phyloP scores from a whole-genome alignment of 2,797 vertebrate species.

The Chelmon rostratus region DNA sequence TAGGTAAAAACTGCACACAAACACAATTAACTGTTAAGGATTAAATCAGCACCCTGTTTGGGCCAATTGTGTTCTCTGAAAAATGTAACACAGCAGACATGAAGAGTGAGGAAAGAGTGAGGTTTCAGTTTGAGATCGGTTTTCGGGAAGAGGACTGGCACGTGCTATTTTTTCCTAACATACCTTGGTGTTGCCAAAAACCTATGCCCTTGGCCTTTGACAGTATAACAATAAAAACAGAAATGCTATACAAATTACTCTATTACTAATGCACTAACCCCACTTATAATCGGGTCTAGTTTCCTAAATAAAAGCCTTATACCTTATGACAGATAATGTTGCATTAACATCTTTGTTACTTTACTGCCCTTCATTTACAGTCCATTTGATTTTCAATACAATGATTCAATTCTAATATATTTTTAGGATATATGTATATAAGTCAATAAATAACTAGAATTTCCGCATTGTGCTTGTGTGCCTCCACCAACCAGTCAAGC shows the following conservation, averaged over 20 bases:
- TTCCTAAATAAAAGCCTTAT: neutral
- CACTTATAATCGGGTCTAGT: neutral
- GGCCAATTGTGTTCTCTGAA: neutral
- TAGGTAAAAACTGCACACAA: conserved; percentile 91
- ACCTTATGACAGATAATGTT: neutral
- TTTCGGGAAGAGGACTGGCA: neutral
- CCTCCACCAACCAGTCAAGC: too few relatives aligned
- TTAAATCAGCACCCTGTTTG: neutral
- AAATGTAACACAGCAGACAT: neutral
- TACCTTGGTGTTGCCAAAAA: neutral
- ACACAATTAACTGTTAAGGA: neutral
- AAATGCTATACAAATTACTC: neutral
- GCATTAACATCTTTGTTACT: neutral
- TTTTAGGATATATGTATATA: neutral
- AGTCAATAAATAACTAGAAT: neutral
- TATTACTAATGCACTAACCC: neutral
- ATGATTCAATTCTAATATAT: neutral
- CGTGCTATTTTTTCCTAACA: neutral
- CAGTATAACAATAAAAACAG: neutral
- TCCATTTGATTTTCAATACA: neutral
- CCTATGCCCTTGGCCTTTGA: too few relatives aligned
- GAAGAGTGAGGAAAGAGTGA: neutral
- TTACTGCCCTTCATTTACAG: too few relatives aligned
- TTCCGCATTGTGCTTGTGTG: too few relatives aligned
- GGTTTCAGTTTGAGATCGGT: neutral